Conservation (phyloP, 2,797 vertebrate genomes). For the Xyrichtys novacula region DNA sequence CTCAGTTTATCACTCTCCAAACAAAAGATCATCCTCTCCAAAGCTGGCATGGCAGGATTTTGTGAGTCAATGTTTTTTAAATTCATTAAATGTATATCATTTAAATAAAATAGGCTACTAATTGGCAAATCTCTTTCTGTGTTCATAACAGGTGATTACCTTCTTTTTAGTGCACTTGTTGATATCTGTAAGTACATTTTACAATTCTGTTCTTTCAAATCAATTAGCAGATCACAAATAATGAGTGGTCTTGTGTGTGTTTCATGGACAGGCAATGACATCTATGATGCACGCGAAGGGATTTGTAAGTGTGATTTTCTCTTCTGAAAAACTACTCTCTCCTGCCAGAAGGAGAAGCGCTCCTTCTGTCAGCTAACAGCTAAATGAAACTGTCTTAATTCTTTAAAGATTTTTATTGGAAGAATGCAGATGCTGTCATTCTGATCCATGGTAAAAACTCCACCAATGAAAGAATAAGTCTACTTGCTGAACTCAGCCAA, state of each 20-base stretch:
- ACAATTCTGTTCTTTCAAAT: too few relatives aligned
- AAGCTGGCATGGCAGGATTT: not conserved
- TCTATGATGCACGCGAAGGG: not conserved
- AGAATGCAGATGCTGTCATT: too few relatives aligned
- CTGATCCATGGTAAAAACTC: too few relatives aligned
- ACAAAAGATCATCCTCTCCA: not conserved
- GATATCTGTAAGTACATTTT: not conserved
- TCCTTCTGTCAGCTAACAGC: too few relatives aligned
- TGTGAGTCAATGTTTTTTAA: slow-evolving; percentile 8
- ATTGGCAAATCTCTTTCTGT: too few relatives aligned
- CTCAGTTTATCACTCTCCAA: not conserved
- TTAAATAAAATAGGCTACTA: not conserved
- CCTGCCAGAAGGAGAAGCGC: too few relatives aligned
- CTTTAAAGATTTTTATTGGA: too few relatives aligned
- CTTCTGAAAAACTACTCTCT: not conserved
- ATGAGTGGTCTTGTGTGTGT: not conserved
- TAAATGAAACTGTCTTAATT: too few relatives aligned
- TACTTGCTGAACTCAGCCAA: too few relatives aligned
- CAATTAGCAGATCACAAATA: not conserved
- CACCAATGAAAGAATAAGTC: too few relatives aligned
- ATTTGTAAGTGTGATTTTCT: slow-evolving; percentile 12
- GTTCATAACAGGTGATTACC: slow-evolving; percentile 4
- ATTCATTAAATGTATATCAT: not conserved
- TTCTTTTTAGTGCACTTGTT: not conserved
- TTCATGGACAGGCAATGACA: not conserved